These are phyloP conservation scores for Urocitellus parryii DNA, from an alignment of 2,113 vertebrate species.

Conservation along the genomic window DNA sequence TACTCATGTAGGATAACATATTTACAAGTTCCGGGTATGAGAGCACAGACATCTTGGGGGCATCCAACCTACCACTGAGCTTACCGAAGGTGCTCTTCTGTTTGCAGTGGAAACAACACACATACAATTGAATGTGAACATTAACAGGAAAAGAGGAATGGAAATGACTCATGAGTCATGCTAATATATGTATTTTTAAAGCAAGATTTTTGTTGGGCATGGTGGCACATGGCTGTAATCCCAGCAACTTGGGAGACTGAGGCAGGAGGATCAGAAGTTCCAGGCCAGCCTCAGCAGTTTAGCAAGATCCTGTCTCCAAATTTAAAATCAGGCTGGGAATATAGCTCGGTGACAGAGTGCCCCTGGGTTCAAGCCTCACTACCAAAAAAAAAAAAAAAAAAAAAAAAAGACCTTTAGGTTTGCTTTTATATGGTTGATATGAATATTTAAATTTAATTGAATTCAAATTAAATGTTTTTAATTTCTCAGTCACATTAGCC, in stretches of 20 bases:
- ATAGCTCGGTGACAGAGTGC: neutral
- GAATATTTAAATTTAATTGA: constrained; percentile 21
- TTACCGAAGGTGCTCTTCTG: neutral
- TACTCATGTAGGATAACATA: neutral
- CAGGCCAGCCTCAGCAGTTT: neutral
- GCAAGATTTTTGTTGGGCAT: neutral
- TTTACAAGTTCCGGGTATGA: neutral
- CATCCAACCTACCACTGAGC: neutral
- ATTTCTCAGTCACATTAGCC: neutral
- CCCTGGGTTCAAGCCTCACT: neutral
- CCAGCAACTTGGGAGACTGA: neutral
- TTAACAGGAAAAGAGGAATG: constrained; percentile 24
- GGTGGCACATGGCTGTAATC: neutral
- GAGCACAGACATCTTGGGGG: neutral
- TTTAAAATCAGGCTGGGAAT: neutral
- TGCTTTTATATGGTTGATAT: neutral
- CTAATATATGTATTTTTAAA: neutral
- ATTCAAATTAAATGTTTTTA: neutral
- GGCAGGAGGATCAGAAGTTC: neutral
- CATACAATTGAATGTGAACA: neutral
- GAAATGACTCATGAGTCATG: neutral
- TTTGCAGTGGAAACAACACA: neutral
- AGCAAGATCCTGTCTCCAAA: neutral
- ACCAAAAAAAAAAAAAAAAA: neutral
- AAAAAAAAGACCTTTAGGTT: neutral